These are phyloP conservation scores for Echiichthys vipera DNA, from an alignment of 2,797 vertebrate genomes.

Conservation along the genomic window DNA sequence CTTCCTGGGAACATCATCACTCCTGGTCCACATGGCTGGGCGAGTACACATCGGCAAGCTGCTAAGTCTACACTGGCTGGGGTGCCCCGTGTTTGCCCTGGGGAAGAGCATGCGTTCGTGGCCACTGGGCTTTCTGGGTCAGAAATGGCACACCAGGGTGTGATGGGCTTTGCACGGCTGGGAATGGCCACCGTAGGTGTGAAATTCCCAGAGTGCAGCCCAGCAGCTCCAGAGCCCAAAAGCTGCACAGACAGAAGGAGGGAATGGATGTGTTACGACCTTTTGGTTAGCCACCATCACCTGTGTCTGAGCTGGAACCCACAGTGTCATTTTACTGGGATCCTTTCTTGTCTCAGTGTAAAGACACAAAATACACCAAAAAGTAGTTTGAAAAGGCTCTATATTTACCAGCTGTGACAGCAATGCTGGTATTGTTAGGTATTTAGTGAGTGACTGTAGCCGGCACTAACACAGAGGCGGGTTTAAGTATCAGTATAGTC, in stretches of 20 bases:
- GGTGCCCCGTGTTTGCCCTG: slow-evolving; percentile 77
- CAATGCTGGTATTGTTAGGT: too few relatives aligned
- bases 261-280: slow-evolving; percentile 41
- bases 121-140: slow-evolving; percentile 59
- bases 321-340: slow-evolving; percentile 31
- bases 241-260: slow-evolving; percentile 51
- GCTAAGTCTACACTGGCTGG: slow-evolving; percentile 78
- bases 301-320: slow-evolving; percentile 57
- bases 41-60: slow-evolving; percentile 82
- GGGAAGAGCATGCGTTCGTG: slow-evolving; percentile 70
- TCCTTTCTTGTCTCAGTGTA: slow-evolving; percentile 32
- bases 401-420: slow-evolving; percentile 25
- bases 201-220: slow-evolving; percentile 73
- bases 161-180: slow-evolving; percentile 66
- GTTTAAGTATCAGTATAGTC: too few relatives aligned
- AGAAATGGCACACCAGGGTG: slow-evolving; percentile 79
- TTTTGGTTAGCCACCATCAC: slow-evolving; percentile 59
- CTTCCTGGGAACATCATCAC: slow-evolving; percentile 81
- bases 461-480: too few relatives aligned
- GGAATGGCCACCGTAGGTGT: slow-evolving; percentile 65
- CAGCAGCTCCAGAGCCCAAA: slow-evolving; percentile 43
- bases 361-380: slow-evolving; percentile 35
- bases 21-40: slow-evolving; percentile 71
- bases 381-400: slow-evolving; percentile 30
- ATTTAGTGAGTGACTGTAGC: too few relatives aligned